A percentile compares a stretch with the other conserved stretches of the same genome.
Conservation (phyloP, 2,888 invertebrate species). For the Cordilura impudica region DNA sequence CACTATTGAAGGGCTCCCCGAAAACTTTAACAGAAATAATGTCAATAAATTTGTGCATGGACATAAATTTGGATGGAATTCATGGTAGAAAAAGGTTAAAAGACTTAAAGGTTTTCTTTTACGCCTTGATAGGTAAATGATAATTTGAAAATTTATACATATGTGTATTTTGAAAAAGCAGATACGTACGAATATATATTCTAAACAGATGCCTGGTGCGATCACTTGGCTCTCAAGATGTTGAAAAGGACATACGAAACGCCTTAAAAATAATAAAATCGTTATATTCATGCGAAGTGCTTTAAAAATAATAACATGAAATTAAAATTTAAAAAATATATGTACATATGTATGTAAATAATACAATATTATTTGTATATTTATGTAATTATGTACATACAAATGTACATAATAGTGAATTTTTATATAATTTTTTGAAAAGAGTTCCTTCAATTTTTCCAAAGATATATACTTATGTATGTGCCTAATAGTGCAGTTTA, state of each 20-base stretch:
- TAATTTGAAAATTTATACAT: no score
- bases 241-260: conserved; percentile 6
- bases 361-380: no score
- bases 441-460: no score
- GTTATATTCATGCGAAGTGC: conserved; percentile 11
- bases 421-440: no score
- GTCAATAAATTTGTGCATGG: conserved; percentile 16
- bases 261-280: conserved; percentile 26
- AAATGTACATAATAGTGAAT: no score
- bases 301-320: no score
- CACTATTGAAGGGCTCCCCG: conserved; percentile 35
- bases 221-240: conserved; percentile 26
- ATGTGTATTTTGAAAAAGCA: background rate
- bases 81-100: conserved; percentile 48
- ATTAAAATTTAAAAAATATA: no score
- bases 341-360: no score
- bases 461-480: no score
- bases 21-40: conserved; percentile 42
- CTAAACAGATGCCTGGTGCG: conserved; percentile 4
- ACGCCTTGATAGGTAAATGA: conserved; percentile 14
- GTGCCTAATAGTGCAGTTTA: no score
- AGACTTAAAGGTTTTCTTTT: conserved; percentile 16
- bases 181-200: background rate
- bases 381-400: no score
- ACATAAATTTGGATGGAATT: conserved; percentile 29